These are phyloP conservation scores for Pangasianodon hypophthalmus DNA, from an alignment of 2,113 vertebrate species.

Conservation along the genomic window DNA sequence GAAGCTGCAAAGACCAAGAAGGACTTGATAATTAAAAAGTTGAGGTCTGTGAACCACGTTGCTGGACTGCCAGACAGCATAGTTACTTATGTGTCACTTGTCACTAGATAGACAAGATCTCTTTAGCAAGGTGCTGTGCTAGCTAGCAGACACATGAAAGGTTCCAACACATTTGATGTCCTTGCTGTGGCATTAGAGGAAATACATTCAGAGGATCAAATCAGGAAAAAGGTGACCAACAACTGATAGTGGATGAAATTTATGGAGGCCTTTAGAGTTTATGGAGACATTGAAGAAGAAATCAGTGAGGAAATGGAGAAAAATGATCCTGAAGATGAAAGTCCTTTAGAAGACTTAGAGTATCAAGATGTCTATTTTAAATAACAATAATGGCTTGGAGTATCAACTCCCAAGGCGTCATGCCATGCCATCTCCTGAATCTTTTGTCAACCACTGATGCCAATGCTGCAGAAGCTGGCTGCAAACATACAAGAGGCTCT, in stretches of 20 bases:
- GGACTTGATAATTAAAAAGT: slow-evolving; percentile 16
- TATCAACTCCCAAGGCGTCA: background rate
- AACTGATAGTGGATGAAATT: background rate
- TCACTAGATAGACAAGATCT: background rate
- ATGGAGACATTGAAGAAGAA: background rate
- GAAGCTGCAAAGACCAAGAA: background rate
- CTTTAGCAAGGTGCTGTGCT: background rate
- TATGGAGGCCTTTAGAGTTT: background rate
- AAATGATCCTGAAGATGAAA: background rate
- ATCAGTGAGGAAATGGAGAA: background rate
- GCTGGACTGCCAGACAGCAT: slow-evolving; percentile 11
- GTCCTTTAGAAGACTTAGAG: background rate
- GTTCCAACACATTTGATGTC: background rate
- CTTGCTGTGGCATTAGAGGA: background rate
- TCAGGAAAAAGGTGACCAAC: background rate
- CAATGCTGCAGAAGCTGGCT: background rate
- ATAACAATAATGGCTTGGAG: background rate
- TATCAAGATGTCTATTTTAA: background rate
- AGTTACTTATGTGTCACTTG: slow-evolving; percentile 9
- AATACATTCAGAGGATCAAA: background rate
- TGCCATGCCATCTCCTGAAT: background rate
- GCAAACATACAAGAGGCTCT: background rate
- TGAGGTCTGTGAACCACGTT: slow-evolving; percentile 6
- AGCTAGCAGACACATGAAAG: background rate
- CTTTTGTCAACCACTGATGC: background rate